These are phyloP conservation scores for Sitta europaea DNA, from an alignment of 2,113 vertebrate species.

Conservation along the genomic window DNA sequence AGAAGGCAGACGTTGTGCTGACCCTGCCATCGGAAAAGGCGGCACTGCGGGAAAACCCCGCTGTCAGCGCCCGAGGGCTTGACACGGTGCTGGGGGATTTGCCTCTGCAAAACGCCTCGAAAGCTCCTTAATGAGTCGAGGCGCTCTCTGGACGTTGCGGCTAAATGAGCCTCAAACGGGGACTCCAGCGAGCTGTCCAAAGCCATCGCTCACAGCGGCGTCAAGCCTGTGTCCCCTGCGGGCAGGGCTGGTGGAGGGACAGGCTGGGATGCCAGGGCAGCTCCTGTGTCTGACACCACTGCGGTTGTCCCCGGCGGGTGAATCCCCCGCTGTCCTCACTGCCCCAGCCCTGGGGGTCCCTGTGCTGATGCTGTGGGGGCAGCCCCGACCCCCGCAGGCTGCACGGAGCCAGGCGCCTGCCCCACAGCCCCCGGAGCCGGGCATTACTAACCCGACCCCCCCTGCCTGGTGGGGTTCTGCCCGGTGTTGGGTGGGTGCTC, in stretches of 20 bases:
- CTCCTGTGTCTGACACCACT: neutral
- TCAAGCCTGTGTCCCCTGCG: neutral
- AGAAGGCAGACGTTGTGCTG: neutral
- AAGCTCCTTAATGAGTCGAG: neutral
- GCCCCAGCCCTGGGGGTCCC: accelerated
- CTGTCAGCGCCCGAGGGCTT: accelerated
- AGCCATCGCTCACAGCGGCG: neutral
- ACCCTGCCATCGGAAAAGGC: neutral
- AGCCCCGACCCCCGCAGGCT: neutral
- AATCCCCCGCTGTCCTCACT: neutral
- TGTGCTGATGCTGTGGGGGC: neutral
- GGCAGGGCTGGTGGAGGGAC: neutral
- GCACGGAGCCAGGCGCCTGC: neutral
- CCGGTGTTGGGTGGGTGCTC: neutral
- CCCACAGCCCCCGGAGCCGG: neutral
- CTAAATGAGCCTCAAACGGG: neutral
- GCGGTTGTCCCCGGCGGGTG: neutral
- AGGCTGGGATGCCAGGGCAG: neutral
- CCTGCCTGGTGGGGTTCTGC: too few species aligned
- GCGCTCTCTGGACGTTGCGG: neutral
- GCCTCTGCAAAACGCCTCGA: neutral
- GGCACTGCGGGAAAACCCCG: neutral
- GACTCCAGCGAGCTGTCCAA: neutral
- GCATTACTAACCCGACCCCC: neutral
- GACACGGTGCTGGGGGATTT: neutral